Percentiles rank a stretch among this genome's conserved stretches.
Evolutionary conservation across 2,113 vertebrate genomes (phyloP).

Genomic region (Rostratula benghalensis): DNA sequence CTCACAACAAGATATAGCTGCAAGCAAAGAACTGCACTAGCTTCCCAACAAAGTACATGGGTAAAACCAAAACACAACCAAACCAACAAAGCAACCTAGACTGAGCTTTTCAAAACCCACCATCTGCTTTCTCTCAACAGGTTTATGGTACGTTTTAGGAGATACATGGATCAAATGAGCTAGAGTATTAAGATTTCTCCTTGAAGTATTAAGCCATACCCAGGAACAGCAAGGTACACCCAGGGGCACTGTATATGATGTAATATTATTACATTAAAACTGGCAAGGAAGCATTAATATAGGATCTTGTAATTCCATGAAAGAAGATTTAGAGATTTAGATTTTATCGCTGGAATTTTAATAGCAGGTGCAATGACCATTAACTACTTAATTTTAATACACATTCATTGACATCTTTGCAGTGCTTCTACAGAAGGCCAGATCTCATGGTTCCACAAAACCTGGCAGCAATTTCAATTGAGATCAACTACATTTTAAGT

Average conservation of each 20-base stretch:
- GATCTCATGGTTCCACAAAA: background rate
- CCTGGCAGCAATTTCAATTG: background rate
- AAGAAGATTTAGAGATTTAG: background rate
- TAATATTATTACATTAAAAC: background rate
- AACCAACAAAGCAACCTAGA: background rate
- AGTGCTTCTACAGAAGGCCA: background rate
- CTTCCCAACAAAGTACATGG: background rate
- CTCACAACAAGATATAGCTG: fast-evolving
- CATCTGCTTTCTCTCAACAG: background rate
- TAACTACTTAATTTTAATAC: background rate
- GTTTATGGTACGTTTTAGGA: background rate
- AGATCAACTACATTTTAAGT: background rate
- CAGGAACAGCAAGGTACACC: background rate
- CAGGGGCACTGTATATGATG: fast-evolving
- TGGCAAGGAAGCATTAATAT: background rate
- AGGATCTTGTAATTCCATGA: background rate
- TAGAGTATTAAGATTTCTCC: background rate
- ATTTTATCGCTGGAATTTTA: background rate
- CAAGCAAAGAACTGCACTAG: background rate
- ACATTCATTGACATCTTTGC: background rate
- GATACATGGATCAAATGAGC: fast-evolving
- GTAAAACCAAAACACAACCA: background rate
- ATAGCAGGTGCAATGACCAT: background rate
- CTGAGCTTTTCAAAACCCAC: background rate
- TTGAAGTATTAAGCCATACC: background rate